Evolutionary conservation across 1,140 invertebrate species (phyloP), one percentile per base, ranked within the genome.

Genomic region (Solenopsis fugax): DNA sequence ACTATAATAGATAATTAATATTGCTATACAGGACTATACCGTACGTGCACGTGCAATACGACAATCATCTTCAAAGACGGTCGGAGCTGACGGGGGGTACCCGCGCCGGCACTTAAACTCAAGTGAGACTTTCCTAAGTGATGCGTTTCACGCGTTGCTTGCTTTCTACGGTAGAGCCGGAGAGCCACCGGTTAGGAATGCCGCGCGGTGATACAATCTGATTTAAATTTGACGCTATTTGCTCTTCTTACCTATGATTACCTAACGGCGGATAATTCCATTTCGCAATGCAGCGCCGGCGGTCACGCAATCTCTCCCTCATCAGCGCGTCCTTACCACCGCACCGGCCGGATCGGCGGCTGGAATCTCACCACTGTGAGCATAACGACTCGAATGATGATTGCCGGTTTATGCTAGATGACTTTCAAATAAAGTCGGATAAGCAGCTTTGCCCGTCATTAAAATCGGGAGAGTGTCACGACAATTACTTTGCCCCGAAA

Each of bases 151-250:
- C 67, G 78, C 72, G 72, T 41, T 58, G 72, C 67, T 84, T 73
- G 69, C 86, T 87, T 87, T 87, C 78, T 82, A 87, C 50, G n/a
- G 29, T 9, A 64, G 71, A 72, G 34, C 41, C 9, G 24, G 50
- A 65, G 71, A 71, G 86, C 78, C 87, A 60, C 80, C 81, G 75
- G 56, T 72, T 76, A 75, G 71, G 65, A 81, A 73, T 75, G 56
- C 56, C 81, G 80, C 80, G 45, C 41, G 78, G 71, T 75, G 88
- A 88, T 91, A 91, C 82, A 87, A 90, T 90, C 89, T 87, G 71
- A 84, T 91, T 91, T 91, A 91, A 91, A 91, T 91, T 91, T 89
- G 88, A 91, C 60, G 87, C 77, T 90, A 82, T 84, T 88, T 88
- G 67, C 87, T 88, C 78, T 84, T 85, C 82, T 86, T 82, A 58